Conservation (phyloP, 1,140 invertebrate species). For the Magallana gigas region DNA sequence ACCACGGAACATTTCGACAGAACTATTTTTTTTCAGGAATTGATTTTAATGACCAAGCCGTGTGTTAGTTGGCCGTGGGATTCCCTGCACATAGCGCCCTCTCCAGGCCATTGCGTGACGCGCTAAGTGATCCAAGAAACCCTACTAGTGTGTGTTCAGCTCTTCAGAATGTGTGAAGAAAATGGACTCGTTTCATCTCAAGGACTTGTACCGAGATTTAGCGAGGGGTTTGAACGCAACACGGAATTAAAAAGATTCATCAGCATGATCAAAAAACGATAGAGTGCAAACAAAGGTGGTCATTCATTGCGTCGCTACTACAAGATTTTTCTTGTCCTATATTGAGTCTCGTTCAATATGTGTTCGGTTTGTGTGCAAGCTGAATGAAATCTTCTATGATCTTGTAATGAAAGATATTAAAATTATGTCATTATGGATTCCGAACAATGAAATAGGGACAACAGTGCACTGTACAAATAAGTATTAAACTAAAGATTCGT, state of each 20-base stretch:
- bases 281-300: background rate
- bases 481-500: no score
- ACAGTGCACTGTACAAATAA: no score
- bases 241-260: conserved; percentile 10
- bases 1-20: no score
- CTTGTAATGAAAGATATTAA: no score
- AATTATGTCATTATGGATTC: no score
- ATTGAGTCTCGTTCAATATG: no score
- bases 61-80: background rate
- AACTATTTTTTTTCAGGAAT: background rate
- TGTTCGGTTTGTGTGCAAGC: no score
- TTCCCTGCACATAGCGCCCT: background rate
- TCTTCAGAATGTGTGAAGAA: conserved; percentile 27
- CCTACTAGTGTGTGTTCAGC: background rate
- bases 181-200: conserved; percentile 3
- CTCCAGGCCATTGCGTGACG: conserved; percentile 18
- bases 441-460: no score
- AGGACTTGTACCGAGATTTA: background rate
- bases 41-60: background rate
- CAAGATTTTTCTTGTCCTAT: no score
- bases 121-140: background rate
- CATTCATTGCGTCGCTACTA: background rate
- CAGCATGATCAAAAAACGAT: background rate
- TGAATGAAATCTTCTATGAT: no score
- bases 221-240: background rate